Evolutionary conservation across 2,888 invertebrate genomes (phyloP).

Genomic region (Agonopterix heracliana): DNA sequence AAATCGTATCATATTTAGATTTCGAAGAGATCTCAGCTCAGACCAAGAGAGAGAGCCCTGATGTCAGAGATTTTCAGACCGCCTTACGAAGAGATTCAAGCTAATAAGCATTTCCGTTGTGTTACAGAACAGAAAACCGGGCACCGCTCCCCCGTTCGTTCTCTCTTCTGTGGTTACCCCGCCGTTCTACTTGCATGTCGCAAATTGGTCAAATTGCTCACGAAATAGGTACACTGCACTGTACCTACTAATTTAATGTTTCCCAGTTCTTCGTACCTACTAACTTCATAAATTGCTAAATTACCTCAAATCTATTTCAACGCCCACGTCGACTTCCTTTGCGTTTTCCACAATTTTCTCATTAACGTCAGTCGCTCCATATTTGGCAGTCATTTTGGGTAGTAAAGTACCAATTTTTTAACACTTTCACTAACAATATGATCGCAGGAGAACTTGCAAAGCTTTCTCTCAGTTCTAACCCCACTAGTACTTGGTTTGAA

Average conservation of each 20-base stretch:
- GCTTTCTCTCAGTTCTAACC: neutral
- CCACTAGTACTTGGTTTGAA: neutral
- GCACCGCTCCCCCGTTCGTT: neutral
- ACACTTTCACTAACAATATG: neutral
- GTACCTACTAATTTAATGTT: neutral
- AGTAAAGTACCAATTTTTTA: neutral
- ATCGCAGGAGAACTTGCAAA: too few species aligned
- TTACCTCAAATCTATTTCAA: constrained; percentile 51
- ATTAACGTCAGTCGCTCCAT: constrained; percentile 53
- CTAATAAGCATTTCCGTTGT: too few species aligned
- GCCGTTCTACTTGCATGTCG: constrained; percentile 20
- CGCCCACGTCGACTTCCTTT: constrained; percentile 32
- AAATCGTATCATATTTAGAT: too few species aligned
- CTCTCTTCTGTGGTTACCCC: neutral
- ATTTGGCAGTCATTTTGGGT: constrained; percentile 54
- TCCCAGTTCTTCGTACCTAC: constrained; percentile 2
- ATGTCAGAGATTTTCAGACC: too few species aligned
- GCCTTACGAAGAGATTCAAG: too few species aligned
- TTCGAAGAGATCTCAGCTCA: too few species aligned
- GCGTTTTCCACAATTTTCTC: constrained; percentile 36
- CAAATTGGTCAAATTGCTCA: constrained; percentile 46
- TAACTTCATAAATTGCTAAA: constrained; percentile 14
- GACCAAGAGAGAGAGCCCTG: too few species aligned
- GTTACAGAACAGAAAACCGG: too few species aligned
- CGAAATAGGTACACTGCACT: constrained; percentile 20